Evolutionary conservation across 2,797 vertebrate genomes (phyloP).

Genomic region (Bryconaethiops microstoma): DNA sequence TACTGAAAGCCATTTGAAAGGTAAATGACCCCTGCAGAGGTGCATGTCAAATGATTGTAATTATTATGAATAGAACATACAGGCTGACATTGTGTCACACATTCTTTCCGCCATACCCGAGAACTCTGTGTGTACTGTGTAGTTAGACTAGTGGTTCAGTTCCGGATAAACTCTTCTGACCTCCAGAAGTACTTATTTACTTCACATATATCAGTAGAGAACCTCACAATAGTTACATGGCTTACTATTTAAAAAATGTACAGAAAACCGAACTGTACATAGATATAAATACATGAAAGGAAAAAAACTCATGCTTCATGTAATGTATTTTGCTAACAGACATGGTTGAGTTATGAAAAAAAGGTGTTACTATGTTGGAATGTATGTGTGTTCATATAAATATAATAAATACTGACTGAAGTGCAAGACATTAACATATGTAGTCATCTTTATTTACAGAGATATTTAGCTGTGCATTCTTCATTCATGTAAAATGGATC

Average conservation of each 20-base stretch:
- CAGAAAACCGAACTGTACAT: constrained; percentile 62
- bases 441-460: constrained; percentile 41
- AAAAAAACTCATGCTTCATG: constrained; percentile 53
- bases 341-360: constrained; percentile 59
- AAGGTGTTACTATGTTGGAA: constrained; percentile 68
- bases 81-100: not conserved
- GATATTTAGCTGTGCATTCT: constrained; percentile 19
- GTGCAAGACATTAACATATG: constrained; percentile 55
- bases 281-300: constrained; percentile 70
- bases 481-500: constrained; percentile 57
- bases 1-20: constrained; percentile 17
- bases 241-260: constrained; percentile 45
- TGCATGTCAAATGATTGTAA: constrained; percentile 31
- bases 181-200: constrained; percentile 30
- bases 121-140: constrained; percentile 36
- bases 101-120: constrained; percentile 20
- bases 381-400: constrained; percentile 70
- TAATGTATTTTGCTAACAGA: constrained; percentile 72
- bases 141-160: constrained; percentile 42
- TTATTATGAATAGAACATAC: constrained; percentile 5
- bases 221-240: not conserved
- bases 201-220: constrained; percentile 32
- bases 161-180: constrained; percentile 29
- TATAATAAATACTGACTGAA: constrained; percentile 73
- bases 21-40: not conserved